Evolutionary conservation across 2,113 vertebrate species (phyloP), one percentile per base, ranked within the genome.

Genomic region (Polypterus bichir): DNA sequence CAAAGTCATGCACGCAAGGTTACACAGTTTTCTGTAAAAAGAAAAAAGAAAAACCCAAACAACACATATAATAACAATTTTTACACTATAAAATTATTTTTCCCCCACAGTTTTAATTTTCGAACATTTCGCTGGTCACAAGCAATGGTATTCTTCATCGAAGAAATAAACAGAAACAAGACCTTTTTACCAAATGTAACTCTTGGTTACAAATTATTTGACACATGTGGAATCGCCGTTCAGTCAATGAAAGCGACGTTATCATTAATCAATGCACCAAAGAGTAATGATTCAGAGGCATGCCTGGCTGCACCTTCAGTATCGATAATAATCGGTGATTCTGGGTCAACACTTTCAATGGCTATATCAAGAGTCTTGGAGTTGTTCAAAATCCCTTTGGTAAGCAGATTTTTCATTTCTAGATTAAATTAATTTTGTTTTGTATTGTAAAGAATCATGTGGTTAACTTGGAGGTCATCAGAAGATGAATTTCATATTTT

Each of bases 61-160:
- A 27, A 27, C 27, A 27, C 27, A 27, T 27, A 27, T 27, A 27
- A 27, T 27, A 1, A 27, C 27, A 27, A 27, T 27, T 27, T 27
- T 27, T 27, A 27, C 27, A 27, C 27, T 27, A 27, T 27, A 27
- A 27, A 51, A 51, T 9, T 51, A 7, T 9, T 51, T 6, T 46
- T 68, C 48, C 48, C 9, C 7, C 63, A 9, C 52, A 77, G 75
- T 53, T 74, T 76, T 57, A 70, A 74, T 57, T 62, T 77, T 47
- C 69, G 74, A 45, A 71, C 70, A 3, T 71, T 73, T 48, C 74
- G 74, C 48, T 71, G 74, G 75, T 70, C 76, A 49, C 74, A 75
- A 64, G 68, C 77, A 3, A 73, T 79, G 71, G 62, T 70, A 11
- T 77, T 71, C 65, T 75, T 75, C 54, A 69, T 79, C 46, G 70